A percentile compares a stretch with the other conserved stretches of the same genome.
phyloP scores from a whole-genome alignment of 2,888 invertebrate species.

The Perizoma flavofasciatum region DNA sequence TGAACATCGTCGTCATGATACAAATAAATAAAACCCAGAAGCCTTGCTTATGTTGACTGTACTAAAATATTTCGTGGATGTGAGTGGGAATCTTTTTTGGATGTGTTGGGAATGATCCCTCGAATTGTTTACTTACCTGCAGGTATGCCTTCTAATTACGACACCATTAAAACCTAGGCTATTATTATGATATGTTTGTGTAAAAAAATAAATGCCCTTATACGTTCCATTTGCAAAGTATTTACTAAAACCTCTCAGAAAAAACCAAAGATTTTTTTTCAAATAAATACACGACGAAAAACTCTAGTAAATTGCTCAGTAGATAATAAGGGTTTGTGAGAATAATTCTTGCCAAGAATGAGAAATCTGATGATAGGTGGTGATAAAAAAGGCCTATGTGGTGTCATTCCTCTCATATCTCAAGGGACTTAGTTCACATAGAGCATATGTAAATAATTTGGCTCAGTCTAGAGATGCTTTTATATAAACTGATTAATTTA shows the following conservation, averaged over 20 bases:
- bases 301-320: conserved; percentile 18
- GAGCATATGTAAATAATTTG: conserved; percentile 13
- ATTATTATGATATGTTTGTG: too few species aligned
- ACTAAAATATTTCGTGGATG: too few species aligned
- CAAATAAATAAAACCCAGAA: too few species aligned
- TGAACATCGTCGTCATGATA: too few species aligned
- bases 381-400: conserved; percentile 44
- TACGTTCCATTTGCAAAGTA: too few species aligned
- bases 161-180: too few species aligned
- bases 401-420: conserved; percentile 40
- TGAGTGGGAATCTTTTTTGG: too few species aligned
- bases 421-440: conserved; percentile 40
- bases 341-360: conserved; percentile 30
- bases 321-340: conserved; percentile 32
- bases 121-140: too few species aligned
- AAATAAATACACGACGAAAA: neutral
- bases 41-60: too few species aligned
- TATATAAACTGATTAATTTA: neutral
- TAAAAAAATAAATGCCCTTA: too few species aligned
- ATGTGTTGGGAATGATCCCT: too few species aligned
- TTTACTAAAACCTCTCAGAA: neutral
- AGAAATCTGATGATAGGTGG: conserved; percentile 43
- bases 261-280: neutral
- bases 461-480: conserved; percentile 3
- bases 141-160: too few species aligned